Conservation (phyloP, 2,797 vertebrate species). For the Harpagifer antarcticus region DNA sequence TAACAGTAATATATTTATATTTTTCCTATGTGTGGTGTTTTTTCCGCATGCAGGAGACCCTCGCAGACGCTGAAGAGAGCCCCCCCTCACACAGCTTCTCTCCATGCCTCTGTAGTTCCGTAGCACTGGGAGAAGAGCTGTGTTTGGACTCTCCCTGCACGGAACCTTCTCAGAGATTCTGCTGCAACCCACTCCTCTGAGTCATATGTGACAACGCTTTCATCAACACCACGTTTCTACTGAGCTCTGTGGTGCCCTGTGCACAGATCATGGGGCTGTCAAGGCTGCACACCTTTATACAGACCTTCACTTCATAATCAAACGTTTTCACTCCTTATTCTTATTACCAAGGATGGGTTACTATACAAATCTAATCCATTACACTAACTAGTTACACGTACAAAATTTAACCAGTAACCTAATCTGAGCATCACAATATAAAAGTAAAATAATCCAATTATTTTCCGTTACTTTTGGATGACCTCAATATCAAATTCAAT, state of each 20-base stretch:
- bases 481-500: too few species aligned
- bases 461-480: too few species aligned
- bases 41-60: conserved; percentile 18
- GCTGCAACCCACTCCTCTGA: conserved; percentile 19
- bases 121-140: background rate
- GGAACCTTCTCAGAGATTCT: conserved; percentile 8
- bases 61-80: background rate
- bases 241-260: conserved; percentile 36
- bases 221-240: conserved; percentile 26
- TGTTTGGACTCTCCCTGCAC: conserved; percentile 16
- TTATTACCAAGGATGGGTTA: conserved; percentile 32
- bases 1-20: background rate
- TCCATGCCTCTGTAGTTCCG: conserved; percentile 19
- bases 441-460: too few species aligned
- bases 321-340: conserved; percentile 34
- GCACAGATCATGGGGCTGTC: background rate
- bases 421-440: too few species aligned
- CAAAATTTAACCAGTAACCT: too few species aligned
- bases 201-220: conserved; percentile 20
- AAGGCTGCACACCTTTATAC: conserved; percentile 33
- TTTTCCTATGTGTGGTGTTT: background rate
- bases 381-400: too few species aligned
- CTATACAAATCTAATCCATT: too few species aligned
- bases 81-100: conserved; percentile 12
- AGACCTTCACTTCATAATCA: conserved; percentile 10